A percentile compares a stretch with the other conserved stretches of the same genome.
These are phyloP conservation scores for Actenoides lindsayi DNA, from an alignment of 2,113 vertebrate species.

Conservation along the genomic window DNA sequence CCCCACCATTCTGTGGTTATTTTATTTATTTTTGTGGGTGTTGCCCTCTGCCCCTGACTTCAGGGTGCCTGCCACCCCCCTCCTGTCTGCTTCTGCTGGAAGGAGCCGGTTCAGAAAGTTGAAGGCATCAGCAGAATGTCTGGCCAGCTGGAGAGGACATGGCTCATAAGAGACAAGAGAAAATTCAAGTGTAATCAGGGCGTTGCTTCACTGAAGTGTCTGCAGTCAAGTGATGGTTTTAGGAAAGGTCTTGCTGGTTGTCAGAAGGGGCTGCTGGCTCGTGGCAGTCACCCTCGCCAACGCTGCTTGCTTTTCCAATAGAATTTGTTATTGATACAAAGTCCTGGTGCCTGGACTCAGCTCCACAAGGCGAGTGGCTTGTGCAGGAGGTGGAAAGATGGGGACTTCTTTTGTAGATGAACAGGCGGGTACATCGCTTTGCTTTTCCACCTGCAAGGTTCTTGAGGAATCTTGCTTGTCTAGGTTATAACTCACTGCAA, in stretches of 20 bases:
- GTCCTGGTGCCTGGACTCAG: background rate
- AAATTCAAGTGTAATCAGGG: fast-evolving
- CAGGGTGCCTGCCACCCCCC: fast-evolving
- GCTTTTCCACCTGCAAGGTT: background rate
- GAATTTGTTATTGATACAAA: background rate
- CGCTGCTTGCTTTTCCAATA: background rate
- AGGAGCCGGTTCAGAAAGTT: fast-evolving
- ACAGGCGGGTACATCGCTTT: fast-evolving
- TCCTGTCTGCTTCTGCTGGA: background rate
- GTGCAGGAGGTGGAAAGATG: background rate
- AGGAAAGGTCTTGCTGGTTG: background rate
- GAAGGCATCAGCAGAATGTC: fast-evolving
- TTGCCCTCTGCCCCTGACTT: fast-evolving
- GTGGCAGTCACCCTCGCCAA: background rate
- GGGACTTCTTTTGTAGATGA: background rate
- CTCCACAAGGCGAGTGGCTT: background rate
- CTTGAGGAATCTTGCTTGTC: background rate
- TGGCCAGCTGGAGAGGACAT: background rate
- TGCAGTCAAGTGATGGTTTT: background rate
- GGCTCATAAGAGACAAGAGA: background rate
- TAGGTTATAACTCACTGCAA: background rate
- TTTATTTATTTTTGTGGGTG: background rate
- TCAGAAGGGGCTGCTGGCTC: background rate
- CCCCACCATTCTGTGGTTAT: background rate
- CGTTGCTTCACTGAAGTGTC: fast-evolving